Evolutionary conservation across 30 jellyfish, hydroid and myxozoan species (phyloP).

Genomic region (Cassiopea andromeda): DNA sequence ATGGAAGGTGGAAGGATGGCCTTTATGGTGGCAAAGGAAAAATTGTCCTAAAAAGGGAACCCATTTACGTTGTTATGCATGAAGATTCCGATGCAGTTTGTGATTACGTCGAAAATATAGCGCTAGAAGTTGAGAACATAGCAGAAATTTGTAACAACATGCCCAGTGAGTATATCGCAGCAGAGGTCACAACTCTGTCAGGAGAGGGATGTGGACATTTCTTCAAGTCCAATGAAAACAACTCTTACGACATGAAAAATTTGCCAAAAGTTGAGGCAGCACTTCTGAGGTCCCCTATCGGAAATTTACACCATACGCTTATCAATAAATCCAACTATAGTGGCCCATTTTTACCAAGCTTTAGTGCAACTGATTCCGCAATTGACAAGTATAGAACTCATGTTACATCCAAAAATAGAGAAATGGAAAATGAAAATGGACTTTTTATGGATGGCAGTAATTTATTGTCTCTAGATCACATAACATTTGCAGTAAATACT

Average conservation of each 20-base stretch:
- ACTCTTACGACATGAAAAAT: not conserved
- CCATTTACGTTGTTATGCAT: constrained; percentile 59
- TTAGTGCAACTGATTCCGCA: not conserved
- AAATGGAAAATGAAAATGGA: not conserved
- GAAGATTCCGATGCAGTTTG: constrained; percentile 22
- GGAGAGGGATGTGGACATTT: not conserved
- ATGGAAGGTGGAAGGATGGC: constrained; percentile 58
- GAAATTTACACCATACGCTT: constrained; percentile 76
- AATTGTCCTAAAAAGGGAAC: constrained; percentile 55
- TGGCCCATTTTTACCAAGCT: constrained; percentile 83
- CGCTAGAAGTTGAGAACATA: constrained; percentile 64
- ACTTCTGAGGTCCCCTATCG: constrained; percentile 81
- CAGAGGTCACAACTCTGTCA: not conserved
- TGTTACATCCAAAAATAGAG: not conserved
- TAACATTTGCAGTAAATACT: constrained; percentile 80
- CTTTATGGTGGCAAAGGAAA: constrained; percentile 10
- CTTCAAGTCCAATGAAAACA: not conserved
- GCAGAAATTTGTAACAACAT: constrained; percentile 45
- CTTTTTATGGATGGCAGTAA: not conserved
- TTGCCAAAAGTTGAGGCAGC: constrained; percentile 55
- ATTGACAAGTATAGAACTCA: not conserved
- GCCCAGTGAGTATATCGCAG: not conserved
- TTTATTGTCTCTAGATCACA: constrained; percentile 65
- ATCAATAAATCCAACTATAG: constrained; percentile 49
- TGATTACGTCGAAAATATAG: constrained; percentile 84